Conservation (phyloP, 2,797 vertebrate genomes). For the Martes flavigula region DNA sequence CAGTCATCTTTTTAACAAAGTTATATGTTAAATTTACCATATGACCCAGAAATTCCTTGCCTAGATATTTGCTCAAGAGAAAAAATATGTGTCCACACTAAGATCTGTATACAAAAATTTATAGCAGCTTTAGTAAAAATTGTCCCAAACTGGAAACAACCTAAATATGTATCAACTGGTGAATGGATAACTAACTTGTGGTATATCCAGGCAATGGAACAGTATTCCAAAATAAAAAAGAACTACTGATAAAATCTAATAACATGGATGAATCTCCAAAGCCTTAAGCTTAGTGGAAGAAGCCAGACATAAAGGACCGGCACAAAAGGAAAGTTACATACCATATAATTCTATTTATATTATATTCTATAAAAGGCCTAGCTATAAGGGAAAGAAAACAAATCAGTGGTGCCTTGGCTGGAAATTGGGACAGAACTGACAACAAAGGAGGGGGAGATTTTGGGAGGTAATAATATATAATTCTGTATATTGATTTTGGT, state of each 20-base stretch:
- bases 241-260: background rate
- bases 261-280: background rate
- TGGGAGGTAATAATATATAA: background rate
- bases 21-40: background rate
- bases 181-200: background rate
- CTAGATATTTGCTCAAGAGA: background rate
- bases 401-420: background rate
- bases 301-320: background rate
- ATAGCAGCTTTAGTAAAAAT: conserved; percentile 36
- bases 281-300: background rate
- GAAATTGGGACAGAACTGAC: background rate
- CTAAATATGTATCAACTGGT: background rate
- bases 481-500: background rate
- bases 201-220: background rate
- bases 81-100: background rate
- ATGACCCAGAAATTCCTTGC: background rate
- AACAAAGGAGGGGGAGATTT: background rate
- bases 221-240: background rate
- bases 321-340: background rate
- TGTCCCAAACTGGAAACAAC: background rate
- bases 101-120: background rate
- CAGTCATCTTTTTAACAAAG: background rate
- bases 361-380: background rate
- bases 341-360: background rate
- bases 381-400: background rate